These are phyloP conservation scores for Acanthopleura granulata DNA, from an alignment of 2,888 invertebrate species.

Conservation along the genomic window DNA sequence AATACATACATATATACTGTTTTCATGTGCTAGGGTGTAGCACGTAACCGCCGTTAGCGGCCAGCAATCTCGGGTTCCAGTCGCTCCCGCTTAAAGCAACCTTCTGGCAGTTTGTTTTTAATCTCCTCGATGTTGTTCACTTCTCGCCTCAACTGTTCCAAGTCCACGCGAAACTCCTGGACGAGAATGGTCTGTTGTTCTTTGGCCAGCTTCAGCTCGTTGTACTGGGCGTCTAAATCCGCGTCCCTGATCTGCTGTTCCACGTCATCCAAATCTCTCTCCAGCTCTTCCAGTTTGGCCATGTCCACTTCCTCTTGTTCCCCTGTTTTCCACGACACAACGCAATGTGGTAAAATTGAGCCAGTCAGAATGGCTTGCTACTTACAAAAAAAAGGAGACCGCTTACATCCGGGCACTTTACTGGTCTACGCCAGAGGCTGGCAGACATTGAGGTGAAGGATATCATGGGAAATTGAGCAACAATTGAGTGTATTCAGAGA, in stretches of 20 bases:
- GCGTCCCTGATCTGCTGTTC: slow-evolving; percentile 55
- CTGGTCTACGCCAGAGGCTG: no score
- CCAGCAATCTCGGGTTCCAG: slow-evolving; percentile 21
- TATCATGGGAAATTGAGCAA: no score
- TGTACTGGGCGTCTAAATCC: slow-evolving; percentile 57
- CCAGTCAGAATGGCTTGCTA: no score
- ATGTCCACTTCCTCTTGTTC: slow-evolving; percentile 48
- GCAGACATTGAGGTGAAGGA: no score
- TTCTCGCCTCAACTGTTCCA: neutral
- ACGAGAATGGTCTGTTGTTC: slow-evolving; percentile 28
- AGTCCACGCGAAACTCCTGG: neutral
- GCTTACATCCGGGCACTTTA: no score
- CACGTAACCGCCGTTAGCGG: neutral
- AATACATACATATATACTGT: no score
- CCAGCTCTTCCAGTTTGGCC: slow-evolving; percentile 66
- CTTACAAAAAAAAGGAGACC: no score
- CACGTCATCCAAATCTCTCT: slow-evolving; percentile 62
- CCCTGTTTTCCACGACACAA: slow-evolving; percentile 32
- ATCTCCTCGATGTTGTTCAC: slow-evolving; percentile 61
- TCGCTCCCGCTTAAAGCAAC: slow-evolving; percentile 54
- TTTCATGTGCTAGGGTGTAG: no score
- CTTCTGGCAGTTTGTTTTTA: slow-evolving; percentile 59
- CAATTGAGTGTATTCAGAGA: no score
- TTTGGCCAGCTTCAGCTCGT: slow-evolving; percentile 42
- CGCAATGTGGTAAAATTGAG: no score